Evolutionary conservation across 2,888 invertebrate species (phyloP).

Genomic region (Melanostoma scalare): DNA sequence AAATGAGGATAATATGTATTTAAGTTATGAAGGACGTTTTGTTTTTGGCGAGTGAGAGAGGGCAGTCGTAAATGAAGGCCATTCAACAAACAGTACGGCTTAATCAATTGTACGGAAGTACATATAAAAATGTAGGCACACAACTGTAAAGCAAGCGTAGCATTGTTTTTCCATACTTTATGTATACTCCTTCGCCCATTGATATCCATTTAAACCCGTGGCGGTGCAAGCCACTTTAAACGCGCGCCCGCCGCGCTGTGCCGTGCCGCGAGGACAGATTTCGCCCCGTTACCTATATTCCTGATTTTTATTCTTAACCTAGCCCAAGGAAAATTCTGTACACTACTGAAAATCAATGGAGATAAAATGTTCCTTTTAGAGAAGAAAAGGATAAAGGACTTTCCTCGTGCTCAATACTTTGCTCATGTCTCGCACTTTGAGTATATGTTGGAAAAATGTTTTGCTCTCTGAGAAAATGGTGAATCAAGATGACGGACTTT

Average conservation of each 20-base stretch:
- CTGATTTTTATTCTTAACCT: constrained; percentile 68
- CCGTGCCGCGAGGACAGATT: constrained; percentile 39
- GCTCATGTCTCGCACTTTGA: background rate
- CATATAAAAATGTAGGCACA: constrained; percentile 31
- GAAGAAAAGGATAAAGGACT: constrained; percentile 40
- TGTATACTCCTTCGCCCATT: constrained; percentile 13
- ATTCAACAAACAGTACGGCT: constrained; percentile 59
- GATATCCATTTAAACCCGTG: constrained; percentile 4
- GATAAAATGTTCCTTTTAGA: constrained; percentile 48
- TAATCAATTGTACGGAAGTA: constrained; percentile 69
- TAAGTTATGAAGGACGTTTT: constrained; percentile 59
- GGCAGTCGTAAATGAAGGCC: constrained; percentile 40
- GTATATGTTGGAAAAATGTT: constrained; percentile 3
- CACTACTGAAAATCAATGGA: constrained; percentile 70
- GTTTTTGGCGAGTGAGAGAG: background rate
- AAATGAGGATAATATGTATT: constrained; percentile 36
- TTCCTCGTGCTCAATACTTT: background rate
- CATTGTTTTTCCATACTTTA: constrained; percentile 55
- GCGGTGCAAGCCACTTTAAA: constrained; percentile 28
- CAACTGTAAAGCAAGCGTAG: constrained; percentile 46
- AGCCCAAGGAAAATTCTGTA: constrained; percentile 72
- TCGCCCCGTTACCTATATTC: constrained; percentile 57
- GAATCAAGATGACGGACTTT: background rate
- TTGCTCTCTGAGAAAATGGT: constrained; percentile 9
- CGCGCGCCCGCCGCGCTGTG: too few species aligned